Evolutionary conservation across 2,797 vertebrate species (phyloP).

Genomic region (Sibirionetta formosa): DNA sequence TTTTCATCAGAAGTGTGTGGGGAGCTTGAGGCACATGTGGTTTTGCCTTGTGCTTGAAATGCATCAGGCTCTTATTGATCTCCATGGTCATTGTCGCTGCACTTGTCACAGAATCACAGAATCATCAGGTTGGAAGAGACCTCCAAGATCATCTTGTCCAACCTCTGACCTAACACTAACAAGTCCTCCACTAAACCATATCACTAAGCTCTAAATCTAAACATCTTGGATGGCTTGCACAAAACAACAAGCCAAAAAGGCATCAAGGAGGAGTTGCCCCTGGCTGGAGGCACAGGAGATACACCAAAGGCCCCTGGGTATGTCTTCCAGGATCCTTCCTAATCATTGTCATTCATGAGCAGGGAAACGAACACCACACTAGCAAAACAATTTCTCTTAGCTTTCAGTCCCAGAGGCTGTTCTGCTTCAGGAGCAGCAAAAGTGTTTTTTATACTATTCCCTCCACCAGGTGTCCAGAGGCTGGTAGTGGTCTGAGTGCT

Average conservation of each 20-base stretch:
- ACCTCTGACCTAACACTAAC: too few relatives aligned
- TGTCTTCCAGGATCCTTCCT: background rate
- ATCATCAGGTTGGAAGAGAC: too few relatives aligned
- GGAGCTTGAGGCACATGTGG: rapidly evolving
- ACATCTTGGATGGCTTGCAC: background rate
- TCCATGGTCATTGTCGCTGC: background rate
- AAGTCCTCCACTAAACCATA: too few relatives aligned
- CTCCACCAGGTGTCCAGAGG: background rate
- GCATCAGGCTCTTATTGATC: background rate
- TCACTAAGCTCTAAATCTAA: too few relatives aligned
- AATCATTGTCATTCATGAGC: background rate
- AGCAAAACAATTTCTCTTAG: background rate
- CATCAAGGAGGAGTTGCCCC: background rate
- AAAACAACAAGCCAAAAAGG: background rate
- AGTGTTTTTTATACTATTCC: background rate
- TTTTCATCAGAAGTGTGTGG: background rate
- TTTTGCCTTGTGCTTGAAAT: background rate
- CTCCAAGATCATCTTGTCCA: too few relatives aligned
- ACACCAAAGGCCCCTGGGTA: background rate
- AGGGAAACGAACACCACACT: rapidly evolving
- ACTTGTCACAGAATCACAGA: too few relatives aligned
- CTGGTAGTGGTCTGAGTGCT: background rate
- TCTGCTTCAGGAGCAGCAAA: background rate
- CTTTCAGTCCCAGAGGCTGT: background rate
- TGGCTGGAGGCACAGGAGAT: background rate